Base-by-base conservation (phyloP, 2,888 invertebrate genomes). In the Invenusta paracnida region DNA sequence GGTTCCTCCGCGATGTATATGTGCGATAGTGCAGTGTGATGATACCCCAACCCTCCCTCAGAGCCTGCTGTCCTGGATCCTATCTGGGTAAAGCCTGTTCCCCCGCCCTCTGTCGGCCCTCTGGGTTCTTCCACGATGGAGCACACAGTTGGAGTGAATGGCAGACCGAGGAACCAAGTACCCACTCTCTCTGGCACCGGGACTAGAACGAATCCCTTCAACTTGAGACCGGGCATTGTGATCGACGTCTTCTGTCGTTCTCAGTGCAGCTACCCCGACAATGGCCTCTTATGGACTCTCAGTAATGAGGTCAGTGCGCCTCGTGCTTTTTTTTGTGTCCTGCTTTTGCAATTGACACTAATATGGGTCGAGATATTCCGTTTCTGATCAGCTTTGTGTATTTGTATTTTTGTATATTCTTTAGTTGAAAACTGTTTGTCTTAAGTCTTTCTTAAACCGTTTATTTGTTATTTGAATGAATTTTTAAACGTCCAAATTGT, bases 161-260 rank as follows among this genome's bases (percentile, higher is more conserved):
- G 23, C 73, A 5, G 73, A 25, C 73, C 73, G 17, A 73, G 25
- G 17, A 73, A 2, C 25, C 17, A 73, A 23, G 23, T 73, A 2
- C 11, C 1, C 83, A 2, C 23, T 11, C 23, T 83, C 1, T 25
- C 31, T 17, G 83, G 83, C 1, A 30, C n/a, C 5, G 83, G 83
- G 11, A 31, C 83, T 17, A 5, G 27, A 25, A 83, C 48, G n/a
- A 83, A 83, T 28, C 83, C 83, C 27, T 83, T 5, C 30, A 83
- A 83, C 29, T 28, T 83, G 13, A 2, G 83, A n/a, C 27, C 25
- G 17, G 83, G 83, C 5, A 30, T 66, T 66, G 83, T 30, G 2
- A 48, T 83, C 17, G 66, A 83, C 17, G 66, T 83, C 30, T 48
- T 27, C 29, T 83, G 83, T 25, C 29, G 1, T 5, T 83, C 83